Conservation (phyloP, 1,140 invertebrate genomes). For the Listronotus bonariensis region DNA sequence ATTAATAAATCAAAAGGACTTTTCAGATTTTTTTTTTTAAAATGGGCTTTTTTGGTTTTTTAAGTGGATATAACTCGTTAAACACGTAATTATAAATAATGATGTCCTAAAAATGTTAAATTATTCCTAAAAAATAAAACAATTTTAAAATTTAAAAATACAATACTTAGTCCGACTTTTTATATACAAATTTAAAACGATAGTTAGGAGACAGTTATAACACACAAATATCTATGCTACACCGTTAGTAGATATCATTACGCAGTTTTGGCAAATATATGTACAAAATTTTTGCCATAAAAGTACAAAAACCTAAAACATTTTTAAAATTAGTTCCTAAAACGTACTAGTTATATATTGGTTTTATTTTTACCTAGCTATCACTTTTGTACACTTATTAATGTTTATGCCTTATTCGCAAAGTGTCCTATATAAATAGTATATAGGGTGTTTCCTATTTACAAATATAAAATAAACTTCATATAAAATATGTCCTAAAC, state of each 20-base stretch:
- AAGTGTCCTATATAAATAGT: too few species aligned
- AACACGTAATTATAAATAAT: too few species aligned
- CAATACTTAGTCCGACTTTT: not conserved
- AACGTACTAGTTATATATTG: not conserved
- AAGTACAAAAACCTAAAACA: constrained; percentile 15
- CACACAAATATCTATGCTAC: constrained; percentile 18
- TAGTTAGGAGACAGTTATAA: not conserved
- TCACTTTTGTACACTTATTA: constrained; percentile 11
- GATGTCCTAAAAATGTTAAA: not conserved
- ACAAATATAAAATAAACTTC: too few species aligned
- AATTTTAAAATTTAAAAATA: not conserved
- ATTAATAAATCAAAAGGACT: too few species aligned
- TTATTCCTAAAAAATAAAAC: not conserved
- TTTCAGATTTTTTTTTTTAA: too few species aligned
- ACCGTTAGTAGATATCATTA: constrained; percentile 31
- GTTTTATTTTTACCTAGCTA: constrained; percentile 17
- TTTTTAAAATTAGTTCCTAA: constrained; percentile 12
- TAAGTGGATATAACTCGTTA: too few species aligned
- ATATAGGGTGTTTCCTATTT: too few species aligned
- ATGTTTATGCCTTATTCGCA: not conserved
- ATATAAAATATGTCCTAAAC: too few species aligned
- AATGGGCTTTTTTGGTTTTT: too few species aligned
- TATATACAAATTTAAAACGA: not conserved
- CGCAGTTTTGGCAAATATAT: constrained; percentile 32
- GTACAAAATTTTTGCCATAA: constrained; percentile 15